Conservation (phyloP, 2,113 vertebrate genomes). For the Atlantisia rogersi region DNA sequence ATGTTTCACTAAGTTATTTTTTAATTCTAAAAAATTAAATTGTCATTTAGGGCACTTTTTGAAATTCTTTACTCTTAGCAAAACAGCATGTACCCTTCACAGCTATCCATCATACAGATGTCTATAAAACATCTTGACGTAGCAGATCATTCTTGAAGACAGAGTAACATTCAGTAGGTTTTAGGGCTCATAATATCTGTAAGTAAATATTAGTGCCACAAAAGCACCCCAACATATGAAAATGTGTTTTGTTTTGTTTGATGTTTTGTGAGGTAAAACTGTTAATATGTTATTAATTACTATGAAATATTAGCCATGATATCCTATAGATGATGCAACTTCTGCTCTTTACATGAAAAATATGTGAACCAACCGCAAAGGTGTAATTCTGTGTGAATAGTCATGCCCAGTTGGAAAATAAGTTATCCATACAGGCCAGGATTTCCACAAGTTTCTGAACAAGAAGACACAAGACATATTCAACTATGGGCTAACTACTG, state of each 20-base stretch:
- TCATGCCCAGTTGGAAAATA: background rate
- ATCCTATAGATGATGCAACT: background rate
- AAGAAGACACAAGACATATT: background rate
- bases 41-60: background rate
- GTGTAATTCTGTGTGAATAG: background rate
- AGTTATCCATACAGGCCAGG: background rate
- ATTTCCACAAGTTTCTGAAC: background rate
- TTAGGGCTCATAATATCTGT: background rate
- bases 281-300: background rate
- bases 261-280: background rate
- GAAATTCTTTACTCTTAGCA: background rate
- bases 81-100: background rate
- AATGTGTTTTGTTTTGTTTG: background rate
- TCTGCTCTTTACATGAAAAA: background rate
- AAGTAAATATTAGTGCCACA: background rate
- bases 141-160: background rate
- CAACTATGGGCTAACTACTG: background rate
- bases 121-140: background rate
- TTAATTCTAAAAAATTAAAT: background rate
- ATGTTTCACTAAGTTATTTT: background rate
- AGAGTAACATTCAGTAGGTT: background rate
- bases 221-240: background rate
- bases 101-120: background rate
- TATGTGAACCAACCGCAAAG: background rate
- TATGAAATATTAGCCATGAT: background rate